Percentiles rank a stretch among this genome's conserved stretches.
These are phyloP conservation scores for Caenorhabditis becei DNA, from an alignment of 2,888 invertebrate genomes.

Conservation along the genomic window DNA sequence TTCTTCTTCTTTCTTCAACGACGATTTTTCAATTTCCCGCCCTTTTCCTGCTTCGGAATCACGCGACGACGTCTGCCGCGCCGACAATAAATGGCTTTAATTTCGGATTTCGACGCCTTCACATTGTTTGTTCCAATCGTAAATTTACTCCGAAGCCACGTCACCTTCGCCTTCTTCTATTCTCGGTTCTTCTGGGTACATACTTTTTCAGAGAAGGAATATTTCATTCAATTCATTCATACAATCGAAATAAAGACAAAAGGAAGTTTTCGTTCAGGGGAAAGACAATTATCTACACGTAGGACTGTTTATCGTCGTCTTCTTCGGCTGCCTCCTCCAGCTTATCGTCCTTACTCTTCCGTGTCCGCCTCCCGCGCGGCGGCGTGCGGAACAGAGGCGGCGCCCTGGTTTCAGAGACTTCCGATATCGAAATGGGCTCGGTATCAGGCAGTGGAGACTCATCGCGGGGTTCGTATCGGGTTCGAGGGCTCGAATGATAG, in stretches of 20 bases:
- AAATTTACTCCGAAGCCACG: constrained; percentile 12
- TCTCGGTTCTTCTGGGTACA: neutral
- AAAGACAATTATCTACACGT: constrained; percentile 57
- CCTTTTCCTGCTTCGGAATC: constrained; percentile 33
- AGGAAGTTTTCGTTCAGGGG: constrained; percentile 1
- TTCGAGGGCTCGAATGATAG: constrained; percentile 44
- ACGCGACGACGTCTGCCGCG: constrained; percentile 21
- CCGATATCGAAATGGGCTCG: constrained; percentile 58
- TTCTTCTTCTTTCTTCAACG: too few relatives aligned
- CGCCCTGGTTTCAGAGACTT: constrained; percentile 53
- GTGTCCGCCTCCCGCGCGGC: constrained; percentile 13
- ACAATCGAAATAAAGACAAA: neutral
- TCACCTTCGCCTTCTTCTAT: constrained; percentile 4
- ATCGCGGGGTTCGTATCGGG: constrained; percentile 20
- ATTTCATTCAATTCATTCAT: constrained; percentile 8
- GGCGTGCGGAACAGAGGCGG: constrained; percentile 53
- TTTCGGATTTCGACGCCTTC: constrained; percentile 19
- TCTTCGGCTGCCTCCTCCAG: constrained; percentile 7
- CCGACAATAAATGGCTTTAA: constrained; percentile 39
- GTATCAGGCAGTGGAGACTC: constrained; percentile 49
- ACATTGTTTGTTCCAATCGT: constrained; percentile 38
- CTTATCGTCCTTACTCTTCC: neutral
- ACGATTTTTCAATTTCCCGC: constrained; percentile 45
- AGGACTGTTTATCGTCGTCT: constrained; percentile 52
- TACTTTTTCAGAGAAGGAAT: neutral